Evolutionary conservation across 2,797 vertebrate genomes (phyloP), one percentile per base, ranked within the genome.

Genomic region (Epinephelus coioides): DNA sequence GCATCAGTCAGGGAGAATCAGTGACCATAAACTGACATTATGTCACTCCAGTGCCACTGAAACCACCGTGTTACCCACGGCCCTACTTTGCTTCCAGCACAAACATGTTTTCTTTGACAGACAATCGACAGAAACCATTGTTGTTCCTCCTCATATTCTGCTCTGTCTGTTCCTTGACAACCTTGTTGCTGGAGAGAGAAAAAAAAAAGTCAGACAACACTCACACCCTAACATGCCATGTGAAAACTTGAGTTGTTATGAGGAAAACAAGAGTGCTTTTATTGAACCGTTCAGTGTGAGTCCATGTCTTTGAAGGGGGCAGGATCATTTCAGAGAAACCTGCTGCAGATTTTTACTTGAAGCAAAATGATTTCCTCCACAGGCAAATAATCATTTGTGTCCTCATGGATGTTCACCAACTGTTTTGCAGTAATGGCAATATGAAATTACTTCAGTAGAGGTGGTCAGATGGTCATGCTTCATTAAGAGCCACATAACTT

Each of bases 1-100:
- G 80, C 61, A 68, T 89, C 84, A 71, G 87, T 91, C 82, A 74
- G 60, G 69, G 73, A 65, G 76, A 89, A 53, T 81, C 90, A 81
- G 75, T 84, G 87, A 89, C 86, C 88, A 86, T 79, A 86, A 92
- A 91, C 85, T 83, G 80, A 88, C 81, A 83, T 49, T 11, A 46
- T 73, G 80, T 89, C 76, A 79, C 43, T 91, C 81, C 75, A 54
- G 68, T 79, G 38, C 56, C 71, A 72, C 59, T 54, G 70, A 87
- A 86, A 83, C 76, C 78, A 66, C 74, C 7, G 54, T 77, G 66
- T 72, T 79, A 71, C 76, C 68, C 60, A 6, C 43, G 47, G 49
- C 68, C 55, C 40, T 61, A 34, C 53, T 80, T 78, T 53, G 21
- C 30, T 50, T 78, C 72, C 60, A 59, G 61, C 69, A 34, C 70